These are phyloP conservation scores for Lampris incognitus DNA, from an alignment of 2,113 vertebrate genomes.

Conservation along the genomic window DNA sequence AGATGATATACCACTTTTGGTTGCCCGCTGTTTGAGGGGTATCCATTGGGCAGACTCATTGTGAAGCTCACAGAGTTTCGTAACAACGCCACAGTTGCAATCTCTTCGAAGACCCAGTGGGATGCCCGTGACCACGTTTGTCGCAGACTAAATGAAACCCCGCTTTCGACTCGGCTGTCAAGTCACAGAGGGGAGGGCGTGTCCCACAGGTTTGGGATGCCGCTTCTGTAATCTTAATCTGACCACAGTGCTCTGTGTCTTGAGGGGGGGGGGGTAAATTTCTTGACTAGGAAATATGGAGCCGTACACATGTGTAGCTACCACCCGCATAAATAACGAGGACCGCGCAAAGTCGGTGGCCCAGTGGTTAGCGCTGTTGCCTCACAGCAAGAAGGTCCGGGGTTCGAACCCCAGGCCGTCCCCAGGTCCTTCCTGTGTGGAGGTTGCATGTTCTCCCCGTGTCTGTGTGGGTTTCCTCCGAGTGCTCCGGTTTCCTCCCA, in stretches of 20 bases:
- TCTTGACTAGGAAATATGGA: constrained; percentile 35
- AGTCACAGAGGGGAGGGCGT: background rate
- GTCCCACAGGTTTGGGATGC: constrained; percentile 4
- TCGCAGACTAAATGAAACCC: background rate
- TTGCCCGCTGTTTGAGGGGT: constrained; percentile 10
- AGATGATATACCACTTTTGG: constrained; percentile 7
- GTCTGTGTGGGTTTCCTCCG: too few species aligned
- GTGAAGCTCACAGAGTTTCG: background rate
- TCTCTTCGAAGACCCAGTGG: background rate
- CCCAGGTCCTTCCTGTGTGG: too few species aligned
- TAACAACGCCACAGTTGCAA: background rate
- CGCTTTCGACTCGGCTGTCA: background rate
- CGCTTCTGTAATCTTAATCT: constrained; percentile 28
- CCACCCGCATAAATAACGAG: constrained; percentile 54
- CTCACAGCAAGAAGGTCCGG: too few species aligned
- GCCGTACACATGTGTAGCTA: background rate
- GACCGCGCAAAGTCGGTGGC: constrained; percentile 27
- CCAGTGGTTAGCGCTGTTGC: too few species aligned
- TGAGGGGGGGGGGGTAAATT: background rate
- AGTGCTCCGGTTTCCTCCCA: too few species aligned
- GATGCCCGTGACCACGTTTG: background rate
- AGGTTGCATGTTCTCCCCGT: too few species aligned
- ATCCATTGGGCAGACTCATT: background rate
- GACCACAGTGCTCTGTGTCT: constrained; percentile 27
- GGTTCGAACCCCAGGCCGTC: too few species aligned